Conservation (phyloP, 1,140 invertebrate species). For the Neodiprion fabricii region DNA sequence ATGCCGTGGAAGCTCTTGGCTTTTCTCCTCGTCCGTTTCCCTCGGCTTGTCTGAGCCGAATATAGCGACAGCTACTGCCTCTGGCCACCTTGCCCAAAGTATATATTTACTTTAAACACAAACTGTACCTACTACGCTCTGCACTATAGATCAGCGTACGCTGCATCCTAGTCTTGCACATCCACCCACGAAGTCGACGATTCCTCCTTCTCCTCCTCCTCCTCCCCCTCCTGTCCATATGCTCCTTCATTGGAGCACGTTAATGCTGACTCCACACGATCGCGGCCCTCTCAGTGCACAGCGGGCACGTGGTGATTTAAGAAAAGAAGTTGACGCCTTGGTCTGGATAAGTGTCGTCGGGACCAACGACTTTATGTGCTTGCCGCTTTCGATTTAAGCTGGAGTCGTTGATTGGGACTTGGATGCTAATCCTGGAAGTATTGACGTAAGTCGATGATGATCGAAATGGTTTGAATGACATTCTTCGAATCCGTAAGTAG, state of each 20-base stretch:
- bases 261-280: neutral
- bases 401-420: too few species aligned
- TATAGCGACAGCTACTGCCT: conserved; percentile 12
- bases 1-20: neutral
- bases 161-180: conserved; percentile 20
- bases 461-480: too few species aligned
- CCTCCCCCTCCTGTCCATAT: too few species aligned
- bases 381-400: neutral
- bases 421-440: too few species aligned
- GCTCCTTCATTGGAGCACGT: neutral
- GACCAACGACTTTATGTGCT: neutral
- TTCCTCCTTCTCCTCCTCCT: neutral
- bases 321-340: neutral
- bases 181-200: conserved; percentile 16
- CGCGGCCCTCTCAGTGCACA: neutral
- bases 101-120: conserved; percentile 15
- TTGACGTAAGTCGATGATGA: too few species aligned
- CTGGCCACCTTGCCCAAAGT: conserved; percentile 6
- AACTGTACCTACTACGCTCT: neutral
- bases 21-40: conserved; percentile 7
- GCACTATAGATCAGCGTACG: neutral
- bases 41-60: neutral
- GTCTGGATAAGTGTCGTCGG: neutral
- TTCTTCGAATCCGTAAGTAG: too few species aligned
- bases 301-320: neutral